phyloP scores from a whole-genome alignment of 2,888 invertebrate genomes.

The Odontocolon sp. region DNA sequence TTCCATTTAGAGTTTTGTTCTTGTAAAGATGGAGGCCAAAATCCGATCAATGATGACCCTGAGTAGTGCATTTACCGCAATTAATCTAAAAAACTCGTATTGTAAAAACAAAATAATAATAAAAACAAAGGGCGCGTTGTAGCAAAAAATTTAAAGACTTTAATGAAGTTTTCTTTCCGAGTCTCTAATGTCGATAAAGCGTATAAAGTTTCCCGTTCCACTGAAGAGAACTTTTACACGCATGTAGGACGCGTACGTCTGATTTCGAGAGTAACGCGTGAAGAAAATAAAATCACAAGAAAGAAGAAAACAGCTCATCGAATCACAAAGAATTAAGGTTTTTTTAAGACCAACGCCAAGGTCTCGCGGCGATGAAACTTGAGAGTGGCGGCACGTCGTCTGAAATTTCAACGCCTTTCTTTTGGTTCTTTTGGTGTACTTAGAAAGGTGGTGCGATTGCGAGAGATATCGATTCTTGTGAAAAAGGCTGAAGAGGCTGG shows the following conservation, averaged over 20 bases:
- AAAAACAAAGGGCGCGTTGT: background rate
- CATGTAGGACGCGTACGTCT: background rate
- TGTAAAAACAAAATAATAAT: too few species aligned
- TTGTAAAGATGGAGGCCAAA: too few species aligned
- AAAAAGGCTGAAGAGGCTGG: background rate
- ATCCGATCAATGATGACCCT: too few species aligned
- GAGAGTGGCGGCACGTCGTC: background rate
- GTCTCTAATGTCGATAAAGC: background rate
- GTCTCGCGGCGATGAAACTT: background rate
- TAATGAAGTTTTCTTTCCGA: background rate
- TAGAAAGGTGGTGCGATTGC: background rate
- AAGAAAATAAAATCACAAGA: background rate
- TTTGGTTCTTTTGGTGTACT: background rate
- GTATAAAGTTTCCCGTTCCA: conserved; percentile 24
- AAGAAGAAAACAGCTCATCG: background rate
- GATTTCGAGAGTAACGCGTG: background rate
- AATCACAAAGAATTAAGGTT: conserved; percentile 11
- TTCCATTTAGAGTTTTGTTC: too few species aligned
- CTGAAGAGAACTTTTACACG: conserved; percentile 1
- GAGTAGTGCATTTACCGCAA: too few species aligned
- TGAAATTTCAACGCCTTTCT: background rate
- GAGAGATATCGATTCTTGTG: conserved; percentile 23
- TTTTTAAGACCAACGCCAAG: background rate
- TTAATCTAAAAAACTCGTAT: too few species aligned
- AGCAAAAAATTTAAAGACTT: background rate